These are phyloP conservation scores for Pristionchus pacificus DNA, from an alignment of 1,140 invertebrate genomes.

Conservation along the genomic window DNA sequence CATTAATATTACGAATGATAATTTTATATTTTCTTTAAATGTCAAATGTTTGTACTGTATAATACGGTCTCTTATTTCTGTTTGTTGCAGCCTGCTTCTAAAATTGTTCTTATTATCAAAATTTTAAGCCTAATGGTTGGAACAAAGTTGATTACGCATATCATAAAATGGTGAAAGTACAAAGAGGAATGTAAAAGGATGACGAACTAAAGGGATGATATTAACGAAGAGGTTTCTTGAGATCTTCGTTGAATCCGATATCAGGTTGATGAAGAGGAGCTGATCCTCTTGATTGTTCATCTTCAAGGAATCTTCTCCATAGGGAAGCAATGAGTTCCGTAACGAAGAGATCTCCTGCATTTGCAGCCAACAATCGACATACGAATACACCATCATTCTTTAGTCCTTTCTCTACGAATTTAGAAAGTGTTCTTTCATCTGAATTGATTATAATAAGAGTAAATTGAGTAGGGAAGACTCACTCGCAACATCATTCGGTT, in stretches of 20 bases:
- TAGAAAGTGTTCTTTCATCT: constrained; percentile 35
- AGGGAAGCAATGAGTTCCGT: constrained; percentile 50
- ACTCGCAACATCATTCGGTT: constrained; percentile 24
- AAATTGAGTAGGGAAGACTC: constrained; percentile 9
- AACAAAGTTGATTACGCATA: too few species aligned
- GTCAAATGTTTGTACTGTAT: too few species aligned
- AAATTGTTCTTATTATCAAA: too few species aligned
- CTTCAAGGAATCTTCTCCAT: constrained; percentile 44
- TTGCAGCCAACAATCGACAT: constrained; percentile 48
- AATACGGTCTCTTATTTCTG: too few species aligned
- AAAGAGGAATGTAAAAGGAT: neutral
- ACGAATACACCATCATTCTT: constrained; percentile 57
- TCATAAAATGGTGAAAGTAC: neutral
- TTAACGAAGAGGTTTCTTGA: constrained; percentile 23
- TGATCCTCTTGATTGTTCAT: constrained; percentile 9
- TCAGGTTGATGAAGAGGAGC: constrained; percentile 13
- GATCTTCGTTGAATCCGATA: constrained; percentile 20
- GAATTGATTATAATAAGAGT: constrained; percentile 23
- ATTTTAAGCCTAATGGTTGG: too few species aligned
- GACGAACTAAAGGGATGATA: neutral
- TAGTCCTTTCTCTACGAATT: constrained; percentile 56
- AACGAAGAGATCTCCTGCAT: constrained; percentile 55
- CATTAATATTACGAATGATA: too few species aligned
- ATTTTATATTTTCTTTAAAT: too few species aligned
- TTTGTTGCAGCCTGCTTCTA: too few species aligned